Conservation (phyloP, 2,888 invertebrate species). For the Zele albiditarsus region DNA sequence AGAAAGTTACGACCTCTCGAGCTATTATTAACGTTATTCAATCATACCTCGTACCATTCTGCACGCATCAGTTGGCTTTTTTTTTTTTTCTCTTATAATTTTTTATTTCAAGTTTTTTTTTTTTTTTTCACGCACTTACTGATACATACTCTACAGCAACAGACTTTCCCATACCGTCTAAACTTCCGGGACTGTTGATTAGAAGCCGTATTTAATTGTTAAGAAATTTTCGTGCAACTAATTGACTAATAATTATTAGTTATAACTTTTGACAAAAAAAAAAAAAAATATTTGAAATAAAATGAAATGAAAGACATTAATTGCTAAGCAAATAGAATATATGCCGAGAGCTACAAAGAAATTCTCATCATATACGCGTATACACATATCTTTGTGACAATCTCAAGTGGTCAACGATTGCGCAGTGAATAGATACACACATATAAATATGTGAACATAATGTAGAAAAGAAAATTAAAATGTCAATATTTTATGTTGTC, state of each 20-base stretch:
- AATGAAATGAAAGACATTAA: neutral
- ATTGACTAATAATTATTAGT: conserved; percentile 4
- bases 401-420: conserved; percentile 1
- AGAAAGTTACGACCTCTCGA: conserved; percentile 55
- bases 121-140: conserved; percentile 29
- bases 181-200: conserved; percentile 27
- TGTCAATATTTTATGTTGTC: neutral
- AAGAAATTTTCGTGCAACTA: conserved; percentile 8
- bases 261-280: conserved; percentile 1
- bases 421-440: neutral
- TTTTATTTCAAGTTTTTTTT: conserved; percentile 15
- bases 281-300: neutral
- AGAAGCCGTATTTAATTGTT: conserved; percentile 4
- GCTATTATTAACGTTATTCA: conserved; percentile 64
- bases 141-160: neutral
- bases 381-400: neutral
- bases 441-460: neutral
- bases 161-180: conserved; percentile 31
- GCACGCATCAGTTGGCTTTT: conserved; percentile 34
- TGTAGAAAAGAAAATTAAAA: neutral
- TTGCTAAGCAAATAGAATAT: neutral
- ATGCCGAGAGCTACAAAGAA: neutral
- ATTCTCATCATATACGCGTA: neutral
- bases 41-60: conserved; percentile 55
- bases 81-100: conserved; percentile 6